phyloP scores from a whole-genome alignment of 2,888 invertebrate species.

The Epinotia bilunana region DNA sequence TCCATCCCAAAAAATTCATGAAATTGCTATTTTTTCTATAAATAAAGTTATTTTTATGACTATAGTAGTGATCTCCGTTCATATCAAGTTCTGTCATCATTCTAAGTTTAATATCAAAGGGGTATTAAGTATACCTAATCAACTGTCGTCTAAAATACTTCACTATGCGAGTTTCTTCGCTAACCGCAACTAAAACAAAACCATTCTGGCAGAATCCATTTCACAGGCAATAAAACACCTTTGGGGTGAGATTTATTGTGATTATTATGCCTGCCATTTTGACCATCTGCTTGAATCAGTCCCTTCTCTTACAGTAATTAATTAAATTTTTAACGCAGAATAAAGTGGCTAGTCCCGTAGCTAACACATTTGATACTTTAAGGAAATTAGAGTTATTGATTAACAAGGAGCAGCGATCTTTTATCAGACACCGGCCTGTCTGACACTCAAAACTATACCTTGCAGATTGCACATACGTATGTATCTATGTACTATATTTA shows the following conservation, averaged over 20 bases:
- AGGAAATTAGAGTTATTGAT: slow-evolving; percentile 38
- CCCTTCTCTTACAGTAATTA: slow-evolving; percentile 27
- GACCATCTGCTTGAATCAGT: slow-evolving; percentile 37
- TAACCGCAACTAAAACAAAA: slow-evolving; percentile 18
- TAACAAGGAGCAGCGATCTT: slow-evolving; percentile 3
- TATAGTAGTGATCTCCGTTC: too few relatives aligned
- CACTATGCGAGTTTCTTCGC: background rate
- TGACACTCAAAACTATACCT: background rate
- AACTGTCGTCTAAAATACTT: background rate
- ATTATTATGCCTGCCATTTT: slow-evolving; percentile 39
- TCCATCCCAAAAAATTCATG: background rate
- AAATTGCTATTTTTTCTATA: slow-evolving; percentile 1
- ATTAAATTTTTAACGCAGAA: slow-evolving; percentile 38
- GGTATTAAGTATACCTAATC: background rate
- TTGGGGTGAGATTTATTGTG: slow-evolving; percentile 38
- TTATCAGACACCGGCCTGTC: background rate
- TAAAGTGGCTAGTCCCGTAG: slow-evolving; percentile 38
- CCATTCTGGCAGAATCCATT: slow-evolving; percentile 26
- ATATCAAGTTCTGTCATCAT: too few relatives aligned
- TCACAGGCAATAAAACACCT: slow-evolving; percentile 40
- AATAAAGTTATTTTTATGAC: too few relatives aligned
- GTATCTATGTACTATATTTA: too few relatives aligned
- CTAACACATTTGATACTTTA: slow-evolving; percentile 23
- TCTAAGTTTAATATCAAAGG: too few relatives aligned
- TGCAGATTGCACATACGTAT: background rate